Base-by-base conservation (phyloP, 2,888 invertebrate genomes). In the Chelonus formosanus region DNA sequence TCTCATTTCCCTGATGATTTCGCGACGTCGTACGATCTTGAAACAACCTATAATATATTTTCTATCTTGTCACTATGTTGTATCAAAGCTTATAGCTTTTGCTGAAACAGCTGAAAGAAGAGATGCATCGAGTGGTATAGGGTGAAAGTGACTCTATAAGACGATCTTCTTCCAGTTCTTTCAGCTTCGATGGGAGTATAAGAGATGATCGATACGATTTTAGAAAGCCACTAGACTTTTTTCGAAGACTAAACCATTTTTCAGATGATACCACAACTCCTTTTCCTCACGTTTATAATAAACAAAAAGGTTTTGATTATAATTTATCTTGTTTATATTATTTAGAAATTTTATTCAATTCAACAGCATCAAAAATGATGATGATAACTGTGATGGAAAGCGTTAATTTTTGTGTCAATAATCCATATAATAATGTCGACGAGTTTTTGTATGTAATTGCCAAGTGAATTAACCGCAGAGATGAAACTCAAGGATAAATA, bases 101-200 rank as follows among this genome's bases (percentile, higher is more conserved):
- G 4, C 6, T 40, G 40, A 40, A 5, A 40, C 40, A 40, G 6
- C 40, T 5, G 5, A 59, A 40, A 50, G 35, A 59, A 8, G 50
- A 50, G 36, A 50, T 40, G 40, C 50, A 50, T 31, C 43, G 56
- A 55, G 34, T 47, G 54, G 58, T 32, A 56, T 71, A 65, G 71
- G 74, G 81, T 79, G 81, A 81, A 81, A 81, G 81, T 81, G 78
- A 78, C 71, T 74, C 67, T 65, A 59, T 50, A 10, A 45, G 34
- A 20, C 43, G 58, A 36, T 40, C 36, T 20, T 58, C 59, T 31
- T 43, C 40, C 47, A 32, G 57, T 47, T 32, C 40, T 47, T 60
- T 6, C 35, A 10, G 6, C 8, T 4, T 31, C 52, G 7, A 8
- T 45, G 10, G 31, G n/a, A 40, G 40, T 57, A 20, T 20, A 50